A percentile compares a stretch with the other conserved stretches of the same genome.
These are phyloP conservation scores for Saguinus midas DNA, from an alignment of 2,113 vertebrate species.

Conservation along the genomic window DNA sequence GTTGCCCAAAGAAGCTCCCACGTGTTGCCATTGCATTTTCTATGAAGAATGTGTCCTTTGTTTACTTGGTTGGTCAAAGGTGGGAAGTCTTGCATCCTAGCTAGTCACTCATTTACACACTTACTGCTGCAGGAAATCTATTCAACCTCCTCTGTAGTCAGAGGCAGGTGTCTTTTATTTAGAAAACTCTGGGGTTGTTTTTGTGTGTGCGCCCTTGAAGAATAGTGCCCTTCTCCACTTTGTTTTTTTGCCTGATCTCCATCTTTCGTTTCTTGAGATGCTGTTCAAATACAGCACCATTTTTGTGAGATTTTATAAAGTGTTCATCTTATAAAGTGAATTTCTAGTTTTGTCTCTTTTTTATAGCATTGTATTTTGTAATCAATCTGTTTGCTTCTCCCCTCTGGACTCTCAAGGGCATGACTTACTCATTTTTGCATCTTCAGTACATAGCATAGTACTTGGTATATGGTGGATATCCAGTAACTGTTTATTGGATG, in stretches of 20 bases:
- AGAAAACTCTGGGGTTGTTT: neutral
- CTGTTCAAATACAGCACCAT: neutral
- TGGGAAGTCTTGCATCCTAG: neutral
- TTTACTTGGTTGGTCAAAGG: neutral
- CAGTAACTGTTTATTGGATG: neutral
- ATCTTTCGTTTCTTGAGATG: neutral
- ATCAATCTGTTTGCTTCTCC: neutral
- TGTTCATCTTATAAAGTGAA: neutral
- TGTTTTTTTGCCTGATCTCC: neutral
- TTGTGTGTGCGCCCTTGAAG: neutral
- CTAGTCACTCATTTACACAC: neutral
- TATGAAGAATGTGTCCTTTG: neutral
- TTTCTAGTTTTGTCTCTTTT: neutral
- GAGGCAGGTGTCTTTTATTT: neutral
- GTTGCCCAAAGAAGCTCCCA: neutral
- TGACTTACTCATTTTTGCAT: neutral
- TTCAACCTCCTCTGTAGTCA: neutral
- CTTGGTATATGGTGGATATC: neutral
- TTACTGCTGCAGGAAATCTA: neutral
- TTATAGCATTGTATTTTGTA: neutral
- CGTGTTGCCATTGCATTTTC: neutral
- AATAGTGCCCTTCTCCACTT: neutral
- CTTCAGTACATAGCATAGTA: neutral
- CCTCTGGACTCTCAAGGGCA: neutral
- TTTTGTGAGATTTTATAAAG: neutral